A percentile compares a stretch with the other conserved stretches of the same genome.
Conservation (phyloP, 2,113 vertebrate genomes). For the Oncorhynchus nerka region DNA sequence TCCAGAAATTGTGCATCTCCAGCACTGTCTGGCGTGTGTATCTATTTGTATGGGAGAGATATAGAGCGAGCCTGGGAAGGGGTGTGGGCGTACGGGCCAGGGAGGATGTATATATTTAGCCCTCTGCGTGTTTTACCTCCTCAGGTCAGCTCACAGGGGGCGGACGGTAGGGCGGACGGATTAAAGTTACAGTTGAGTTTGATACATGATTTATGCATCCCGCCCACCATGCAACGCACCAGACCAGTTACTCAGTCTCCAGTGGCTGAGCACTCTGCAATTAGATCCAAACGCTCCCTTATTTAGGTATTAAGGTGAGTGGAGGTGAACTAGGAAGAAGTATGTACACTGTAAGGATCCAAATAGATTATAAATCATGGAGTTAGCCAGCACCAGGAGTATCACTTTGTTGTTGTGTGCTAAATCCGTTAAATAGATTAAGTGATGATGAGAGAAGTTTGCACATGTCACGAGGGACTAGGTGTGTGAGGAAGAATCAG, state of each 20-base stretch:
- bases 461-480: background rate
- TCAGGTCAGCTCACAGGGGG: slow-evolving; percentile 50
- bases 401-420: background rate
- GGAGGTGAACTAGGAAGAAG: slow-evolving; percentile 20
- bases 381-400: background rate
- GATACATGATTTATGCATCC: slow-evolving; percentile 69
- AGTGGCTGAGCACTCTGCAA: slow-evolving; percentile 46
- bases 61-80: background rate
- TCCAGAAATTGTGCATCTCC: no score
- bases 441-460: background rate
- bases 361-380: slow-evolving; percentile 31
- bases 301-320: slow-evolving; percentile 27
- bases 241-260: slow-evolving; percentile 29
- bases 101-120: slow-evolving; percentile 48
- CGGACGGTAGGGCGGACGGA: slow-evolving; percentile 33
- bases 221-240: background rate
- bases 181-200: slow-evolving; percentile 57
- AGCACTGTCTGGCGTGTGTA: no score
- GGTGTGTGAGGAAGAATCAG: no score
- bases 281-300: slow-evolving; percentile 48
- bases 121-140: slow-evolving; percentile 41
- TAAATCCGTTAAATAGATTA: slow-evolving; percentile 17
- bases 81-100: background rate
- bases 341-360: slow-evolving; percentile 3
- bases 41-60: background rate